Evolutionary conservation across 2,797 vertebrate genomes (phyloP).

Genomic region (Balearica regulorum): DNA sequence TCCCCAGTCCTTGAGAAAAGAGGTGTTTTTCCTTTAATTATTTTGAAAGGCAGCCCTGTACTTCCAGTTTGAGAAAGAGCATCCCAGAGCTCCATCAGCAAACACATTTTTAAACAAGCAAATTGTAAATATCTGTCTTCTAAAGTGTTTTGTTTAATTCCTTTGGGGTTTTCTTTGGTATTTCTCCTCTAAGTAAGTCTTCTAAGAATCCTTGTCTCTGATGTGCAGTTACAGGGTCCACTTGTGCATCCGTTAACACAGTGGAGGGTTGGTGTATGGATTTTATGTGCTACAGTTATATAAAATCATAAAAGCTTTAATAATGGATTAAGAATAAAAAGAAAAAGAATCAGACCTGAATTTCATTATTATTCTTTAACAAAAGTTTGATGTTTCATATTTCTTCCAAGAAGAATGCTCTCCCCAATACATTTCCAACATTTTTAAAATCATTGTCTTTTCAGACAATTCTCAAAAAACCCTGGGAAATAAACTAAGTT

Average conservation of each 20-base stretch:
- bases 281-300: not conserved
- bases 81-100: not conserved
- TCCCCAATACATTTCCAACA: not conserved
- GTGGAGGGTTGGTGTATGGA: not conserved
- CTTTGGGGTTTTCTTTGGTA: not conserved
- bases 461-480: constrained; percentile 38
- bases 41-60: not conserved
- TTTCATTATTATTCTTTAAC: not conserved
- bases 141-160: not conserved
- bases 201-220: not conserved
- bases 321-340: not conserved
- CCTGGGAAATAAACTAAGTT: constrained; percentile 6
- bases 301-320: not conserved
- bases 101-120: not conserved
- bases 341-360: not conserved
- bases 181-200: not conserved
- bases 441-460: constrained; percentile 44
- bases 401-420: not conserved
- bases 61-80: not conserved
- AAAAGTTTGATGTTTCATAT: not conserved
- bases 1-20: not conserved
- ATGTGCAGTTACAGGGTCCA: not conserved
- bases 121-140: not conserved
- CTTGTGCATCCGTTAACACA: not conserved
- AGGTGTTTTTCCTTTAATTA: not conserved